Conservation (phyloP, 2,113 vertebrate species). For the Crotalus viridis region DNA sequence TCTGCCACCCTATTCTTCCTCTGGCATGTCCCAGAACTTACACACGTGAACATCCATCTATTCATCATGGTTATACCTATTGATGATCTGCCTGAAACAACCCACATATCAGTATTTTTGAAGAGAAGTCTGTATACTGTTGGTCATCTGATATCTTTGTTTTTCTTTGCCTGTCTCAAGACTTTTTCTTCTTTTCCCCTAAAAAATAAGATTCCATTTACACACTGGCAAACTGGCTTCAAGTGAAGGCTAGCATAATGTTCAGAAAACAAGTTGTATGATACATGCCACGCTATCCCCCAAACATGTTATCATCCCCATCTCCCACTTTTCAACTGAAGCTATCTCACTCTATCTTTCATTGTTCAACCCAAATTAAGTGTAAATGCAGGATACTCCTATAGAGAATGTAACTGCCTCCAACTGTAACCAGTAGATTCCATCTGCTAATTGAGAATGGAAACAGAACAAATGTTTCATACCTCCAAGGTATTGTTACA, state of each 20-base stretch:
- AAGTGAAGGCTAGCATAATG: not conserved
- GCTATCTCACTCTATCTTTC: not conserved
- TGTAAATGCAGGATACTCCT: not conserved
- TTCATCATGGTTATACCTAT: not conserved
- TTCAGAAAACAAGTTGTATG: not conserved
- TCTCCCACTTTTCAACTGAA: not conserved
- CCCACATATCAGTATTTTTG: not conserved
- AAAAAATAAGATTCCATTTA: not conserved
- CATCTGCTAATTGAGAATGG: not conserved
- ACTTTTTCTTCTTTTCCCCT: not conserved
- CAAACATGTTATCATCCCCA: not conserved
- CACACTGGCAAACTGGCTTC: not conserved
- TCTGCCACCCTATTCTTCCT: not conserved
- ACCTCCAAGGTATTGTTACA: not conserved
- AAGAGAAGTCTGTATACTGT: not conserved
- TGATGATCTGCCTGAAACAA: not conserved
- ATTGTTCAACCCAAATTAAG: not conserved
- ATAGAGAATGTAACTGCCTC: not conserved
- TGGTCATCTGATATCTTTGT: not conserved
- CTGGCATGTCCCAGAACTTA: not conserved
- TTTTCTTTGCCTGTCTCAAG: not conserved
- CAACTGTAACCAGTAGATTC: not conserved
- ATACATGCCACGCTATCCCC: not conserved
- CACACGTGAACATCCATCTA: not conserved
- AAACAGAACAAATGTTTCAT: not conserved